Conservation (phyloP, 2,888 invertebrate species). For the Hermaeophaga mercurialis region DNA sequence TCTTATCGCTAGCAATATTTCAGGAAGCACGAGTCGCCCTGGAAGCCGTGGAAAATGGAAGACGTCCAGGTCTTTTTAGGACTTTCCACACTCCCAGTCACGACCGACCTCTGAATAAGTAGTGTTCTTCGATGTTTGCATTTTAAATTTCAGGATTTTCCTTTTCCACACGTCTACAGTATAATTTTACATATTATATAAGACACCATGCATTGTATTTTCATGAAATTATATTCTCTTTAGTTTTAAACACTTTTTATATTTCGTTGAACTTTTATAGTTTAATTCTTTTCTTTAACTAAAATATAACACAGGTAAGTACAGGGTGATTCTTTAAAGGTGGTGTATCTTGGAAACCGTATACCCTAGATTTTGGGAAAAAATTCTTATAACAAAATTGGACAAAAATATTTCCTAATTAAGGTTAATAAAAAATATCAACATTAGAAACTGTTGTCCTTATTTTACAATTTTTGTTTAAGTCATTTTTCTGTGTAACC, state of each 20-base stretch:
- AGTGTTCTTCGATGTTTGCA: conserved; percentile 40
- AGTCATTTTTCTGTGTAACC: too few species aligned
- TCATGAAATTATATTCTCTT: conserved; percentile 9
- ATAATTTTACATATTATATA: conserved; percentile 33
- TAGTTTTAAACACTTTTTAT: neutral
- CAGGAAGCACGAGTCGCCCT: conserved; percentile 10
- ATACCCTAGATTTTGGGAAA: too few species aligned
- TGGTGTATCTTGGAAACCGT: too few species aligned
- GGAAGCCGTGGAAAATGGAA: conserved; percentile 28
- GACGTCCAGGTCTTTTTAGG: conserved; percentile 29
- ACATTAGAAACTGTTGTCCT: too few species aligned
- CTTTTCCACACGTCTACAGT: conserved; percentile 33
- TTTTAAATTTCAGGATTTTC: conserved; percentile 39
- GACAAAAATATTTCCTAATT: too few species aligned
- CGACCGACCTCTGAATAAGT: conserved; percentile 39
- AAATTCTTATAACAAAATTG: too few species aligned
- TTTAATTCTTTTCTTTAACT: too few species aligned
- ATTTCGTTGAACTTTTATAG: too few species aligned
- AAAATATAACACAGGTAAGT: too few species aligned
- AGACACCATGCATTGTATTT: conserved; percentile 19
- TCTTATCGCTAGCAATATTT: conserved; percentile 30
- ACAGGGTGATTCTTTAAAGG: too few species aligned
- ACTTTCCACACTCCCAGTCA: conserved; percentile 33
- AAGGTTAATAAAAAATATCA: too few species aligned
- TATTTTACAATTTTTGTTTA: too few species aligned